These are phyloP conservation scores for Nestor notabilis DNA, from an alignment of 2,113 vertebrate species.

Conservation along the genomic window DNA sequence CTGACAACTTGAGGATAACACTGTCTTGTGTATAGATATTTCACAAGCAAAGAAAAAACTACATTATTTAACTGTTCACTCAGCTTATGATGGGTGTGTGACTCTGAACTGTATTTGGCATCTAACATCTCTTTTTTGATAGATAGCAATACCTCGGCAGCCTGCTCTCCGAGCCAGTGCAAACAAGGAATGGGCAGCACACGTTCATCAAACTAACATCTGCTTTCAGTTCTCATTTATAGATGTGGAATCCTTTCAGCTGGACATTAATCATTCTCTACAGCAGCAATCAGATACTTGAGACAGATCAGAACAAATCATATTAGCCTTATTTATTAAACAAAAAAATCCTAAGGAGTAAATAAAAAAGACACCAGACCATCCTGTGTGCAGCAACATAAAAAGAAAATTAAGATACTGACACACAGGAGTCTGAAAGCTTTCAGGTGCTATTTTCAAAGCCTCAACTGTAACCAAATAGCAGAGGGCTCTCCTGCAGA, in stretches of 20 bases:
- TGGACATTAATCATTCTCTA: slow-evolving; percentile 70
- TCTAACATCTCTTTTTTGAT: slow-evolving; percentile 60
- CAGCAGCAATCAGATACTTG: slow-evolving; percentile 60
- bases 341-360: not conserved
- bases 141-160: slow-evolving; percentile 52
- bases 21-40: not conserved
- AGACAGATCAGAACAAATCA: slow-evolving; percentile 51
- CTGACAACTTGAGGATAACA: not conserved
- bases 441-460: slow-evolving; percentile 30
- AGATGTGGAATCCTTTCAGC: slow-evolving; percentile 66
- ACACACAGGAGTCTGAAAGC: slow-evolving; percentile 6
- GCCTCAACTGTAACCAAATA: slow-evolving; percentile 8
- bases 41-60: slow-evolving; percentile 18
- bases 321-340: slow-evolving; percentile 57
- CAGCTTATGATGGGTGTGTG: slow-evolving; percentile 18
- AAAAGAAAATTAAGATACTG: not conserved
- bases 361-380: not conserved
- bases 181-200: slow-evolving; percentile 36
- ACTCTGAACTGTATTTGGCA: slow-evolving; percentile 51
- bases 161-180: slow-evolving; percentile 27
- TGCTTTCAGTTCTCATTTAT: slow-evolving; percentile 68
- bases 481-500: slow-evolving; percentile 6
- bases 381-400: not conserved
- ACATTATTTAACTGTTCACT: slow-evolving; percentile 42
- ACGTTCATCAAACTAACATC: slow-evolving; percentile 72